Percentiles rank a stretch among this genome's conserved stretches.
Evolutionary conservation across 2,888 invertebrate species (phyloP).

Genomic region (Drosophila cognata): DNA sequence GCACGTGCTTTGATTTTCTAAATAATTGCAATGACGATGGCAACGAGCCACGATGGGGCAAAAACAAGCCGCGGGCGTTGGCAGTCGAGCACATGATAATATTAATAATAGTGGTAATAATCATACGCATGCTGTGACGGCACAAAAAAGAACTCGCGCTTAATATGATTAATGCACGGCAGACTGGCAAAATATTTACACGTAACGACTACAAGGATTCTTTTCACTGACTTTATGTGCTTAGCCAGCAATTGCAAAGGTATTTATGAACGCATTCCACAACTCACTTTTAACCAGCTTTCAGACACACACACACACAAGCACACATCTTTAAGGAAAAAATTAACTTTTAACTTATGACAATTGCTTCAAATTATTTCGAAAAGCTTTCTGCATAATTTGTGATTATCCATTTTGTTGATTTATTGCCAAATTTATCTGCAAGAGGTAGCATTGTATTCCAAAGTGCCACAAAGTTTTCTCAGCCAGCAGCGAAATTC

Average conservation of each 20-base stretch:
- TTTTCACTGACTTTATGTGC: slow-evolving; percentile 29
- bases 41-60: slow-evolving; percentile 25
- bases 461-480: slow-evolving; percentile 48
- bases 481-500: slow-evolving; percentile 47
- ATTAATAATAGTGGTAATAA: slow-evolving; percentile 79
- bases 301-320: slow-evolving; percentile 9
- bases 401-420: slow-evolving; percentile 17
- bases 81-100: slow-evolving; percentile 71
- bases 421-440: slow-evolving; percentile 32
- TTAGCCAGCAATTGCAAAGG: slow-evolving; percentile 29
- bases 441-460: slow-evolving; percentile 33
- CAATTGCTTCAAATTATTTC: slow-evolving; percentile 10
- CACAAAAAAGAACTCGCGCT: slow-evolving; percentile 47
- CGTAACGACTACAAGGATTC: slow-evolving; percentile 49
- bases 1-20: slow-evolving; percentile 77
- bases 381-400: neutral
- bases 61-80: slow-evolving; percentile 46
- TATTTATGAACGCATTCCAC: slow-evolving; percentile 28
- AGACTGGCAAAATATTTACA: slow-evolving; percentile 71
- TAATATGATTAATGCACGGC: slow-evolving; percentile 75
- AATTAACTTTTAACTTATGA: slow-evolving; percentile 14
- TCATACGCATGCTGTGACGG: slow-evolving; percentile 76
- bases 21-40: slow-evolving; percentile 74
- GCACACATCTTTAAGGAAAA: neutral
- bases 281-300: slow-evolving; percentile 26